Evolutionary conservation across 64 coral and sea anemone species (phyloP).

Genomic region (Montipora sp.): DNA sequence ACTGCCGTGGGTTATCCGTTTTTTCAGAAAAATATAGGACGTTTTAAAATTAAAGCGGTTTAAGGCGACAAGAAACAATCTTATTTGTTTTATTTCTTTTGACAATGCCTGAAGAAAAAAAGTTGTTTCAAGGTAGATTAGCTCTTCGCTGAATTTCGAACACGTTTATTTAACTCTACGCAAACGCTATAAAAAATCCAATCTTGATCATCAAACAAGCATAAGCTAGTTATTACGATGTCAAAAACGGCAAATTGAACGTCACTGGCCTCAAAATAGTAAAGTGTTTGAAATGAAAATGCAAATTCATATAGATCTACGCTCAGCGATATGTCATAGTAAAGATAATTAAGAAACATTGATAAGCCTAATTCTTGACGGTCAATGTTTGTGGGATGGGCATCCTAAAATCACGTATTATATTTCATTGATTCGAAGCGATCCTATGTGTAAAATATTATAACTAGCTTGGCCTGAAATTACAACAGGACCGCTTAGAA

Average conservation of each 20-base stretch:
- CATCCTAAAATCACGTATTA: not conserved
- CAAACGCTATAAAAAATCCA: not conserved
- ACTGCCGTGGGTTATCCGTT: too few relatives aligned
- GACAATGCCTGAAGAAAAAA: not conserved
- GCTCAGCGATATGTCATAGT: not conserved
- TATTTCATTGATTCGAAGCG: not conserved
- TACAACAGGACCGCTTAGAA: not conserved
- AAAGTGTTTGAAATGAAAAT: not conserved
- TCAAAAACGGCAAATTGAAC: too few relatives aligned
- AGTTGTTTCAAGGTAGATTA: not conserved
- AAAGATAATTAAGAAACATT: not conserved
- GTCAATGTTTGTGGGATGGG: not conserved
- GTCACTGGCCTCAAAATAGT: not conserved
- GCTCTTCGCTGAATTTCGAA: not conserved
- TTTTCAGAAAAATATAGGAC: too few relatives aligned
- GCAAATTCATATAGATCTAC: not conserved
- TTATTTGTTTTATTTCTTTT: too few relatives aligned
- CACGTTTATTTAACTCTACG: not conserved
- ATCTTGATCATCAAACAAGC: not conserved
- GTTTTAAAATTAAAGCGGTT: too few relatives aligned
- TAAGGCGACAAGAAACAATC: not conserved
- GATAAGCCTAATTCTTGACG: not conserved
- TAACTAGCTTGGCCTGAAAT: not conserved
- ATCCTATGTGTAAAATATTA: not conserved
- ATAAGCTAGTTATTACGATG: not conserved